Evolutionary conservation across 37 sponge, comb jelly and placozoan genomes (phyloP).

Genomic region (Beroe forskalii): DNA sequence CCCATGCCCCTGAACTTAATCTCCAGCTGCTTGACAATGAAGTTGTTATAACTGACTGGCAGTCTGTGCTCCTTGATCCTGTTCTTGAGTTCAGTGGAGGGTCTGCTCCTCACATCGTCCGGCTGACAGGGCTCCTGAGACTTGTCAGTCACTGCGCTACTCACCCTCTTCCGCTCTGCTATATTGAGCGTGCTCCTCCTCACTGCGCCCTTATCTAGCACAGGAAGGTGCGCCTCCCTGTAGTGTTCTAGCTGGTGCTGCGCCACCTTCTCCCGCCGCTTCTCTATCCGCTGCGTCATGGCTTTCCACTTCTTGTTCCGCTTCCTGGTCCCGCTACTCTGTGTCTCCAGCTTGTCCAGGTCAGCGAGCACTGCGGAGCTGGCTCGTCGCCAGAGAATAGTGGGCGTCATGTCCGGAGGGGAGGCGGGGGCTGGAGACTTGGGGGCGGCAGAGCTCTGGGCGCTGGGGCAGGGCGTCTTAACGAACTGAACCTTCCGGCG

Average conservation of each 20-base stretch:
- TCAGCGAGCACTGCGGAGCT: background rate
- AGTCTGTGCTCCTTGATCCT: constrained; percentile 11
- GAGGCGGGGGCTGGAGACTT: background rate
- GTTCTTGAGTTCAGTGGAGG: constrained; percentile 38
- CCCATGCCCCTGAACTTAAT: constrained; percentile 26
- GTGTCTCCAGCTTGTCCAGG: constrained; percentile 1
- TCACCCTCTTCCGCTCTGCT: background rate
- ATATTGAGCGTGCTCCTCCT: background rate
- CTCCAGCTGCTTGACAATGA: constrained; percentile 44
- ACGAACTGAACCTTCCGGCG: background rate
- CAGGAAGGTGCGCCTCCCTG: constrained; percentile 52
- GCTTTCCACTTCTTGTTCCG: background rate
- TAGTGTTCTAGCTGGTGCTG: background rate
- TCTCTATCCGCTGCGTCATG: constrained; percentile 12
- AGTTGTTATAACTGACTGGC: constrained; percentile 60
- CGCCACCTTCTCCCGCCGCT: constrained; percentile 1
- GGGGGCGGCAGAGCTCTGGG: background rate
- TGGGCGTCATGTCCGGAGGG: background rate
- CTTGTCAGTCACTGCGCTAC: background rate
- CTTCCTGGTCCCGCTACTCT: background rate
- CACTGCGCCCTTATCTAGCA: constrained; percentile 20
- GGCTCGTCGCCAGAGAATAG: constrained; percentile 13
- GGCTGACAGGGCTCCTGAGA: constrained; percentile 41
- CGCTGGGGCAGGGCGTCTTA: constrained; percentile 2
- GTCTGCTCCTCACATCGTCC: constrained; percentile 5